Conservation (phyloP, 2,113 vertebrate genomes). For the Turnix velox region DNA sequence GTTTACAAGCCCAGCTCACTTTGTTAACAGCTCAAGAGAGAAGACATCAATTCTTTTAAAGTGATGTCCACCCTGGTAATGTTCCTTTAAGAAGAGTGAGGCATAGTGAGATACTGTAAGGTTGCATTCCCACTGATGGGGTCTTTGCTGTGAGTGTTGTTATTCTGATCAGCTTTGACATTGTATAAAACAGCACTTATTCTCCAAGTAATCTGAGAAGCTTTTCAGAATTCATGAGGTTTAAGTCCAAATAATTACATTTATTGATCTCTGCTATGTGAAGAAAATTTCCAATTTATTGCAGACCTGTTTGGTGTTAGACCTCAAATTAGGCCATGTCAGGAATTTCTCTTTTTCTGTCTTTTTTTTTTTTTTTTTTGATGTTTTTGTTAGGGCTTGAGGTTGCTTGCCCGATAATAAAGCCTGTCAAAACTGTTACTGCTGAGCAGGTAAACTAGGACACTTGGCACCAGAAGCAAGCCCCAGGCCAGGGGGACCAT, state of each 20-base stretch:
- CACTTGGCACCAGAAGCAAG: neutral
- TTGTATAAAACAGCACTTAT: constrained; percentile 43
- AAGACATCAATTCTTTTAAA: neutral
- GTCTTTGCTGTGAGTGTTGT: constrained; percentile 15
- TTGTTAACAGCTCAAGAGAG: constrained; percentile 8
- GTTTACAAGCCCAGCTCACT: neutral
- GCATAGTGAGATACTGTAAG: neutral
- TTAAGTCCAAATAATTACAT: constrained; percentile 69
- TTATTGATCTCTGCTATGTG: constrained; percentile 61
- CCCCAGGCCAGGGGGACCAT: neutral
- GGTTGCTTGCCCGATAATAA: neutral
- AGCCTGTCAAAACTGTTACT: neutral
- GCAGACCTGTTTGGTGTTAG: constrained; percentile 7
- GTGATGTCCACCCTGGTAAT: neutral
- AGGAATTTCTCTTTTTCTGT: neutral
- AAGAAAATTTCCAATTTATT: constrained; percentile 64
- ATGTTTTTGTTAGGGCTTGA: neutral
- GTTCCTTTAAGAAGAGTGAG: constrained; percentile 7
- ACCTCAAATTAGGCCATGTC: neutral
- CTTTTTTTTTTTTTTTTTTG: neutral
- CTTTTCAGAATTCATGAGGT: constrained; percentile 67
- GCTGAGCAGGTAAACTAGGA: neutral
- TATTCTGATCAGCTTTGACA: constrained; percentile 64
- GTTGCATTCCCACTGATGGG: neutral
- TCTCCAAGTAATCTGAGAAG: constrained; percentile 34